A percentile compares a stretch with the other conserved stretches of the same genome.
phyloP scores from a whole-genome alignment of 2,113 vertebrate genomes.

The Monarcha castaneiventris region DNA sequence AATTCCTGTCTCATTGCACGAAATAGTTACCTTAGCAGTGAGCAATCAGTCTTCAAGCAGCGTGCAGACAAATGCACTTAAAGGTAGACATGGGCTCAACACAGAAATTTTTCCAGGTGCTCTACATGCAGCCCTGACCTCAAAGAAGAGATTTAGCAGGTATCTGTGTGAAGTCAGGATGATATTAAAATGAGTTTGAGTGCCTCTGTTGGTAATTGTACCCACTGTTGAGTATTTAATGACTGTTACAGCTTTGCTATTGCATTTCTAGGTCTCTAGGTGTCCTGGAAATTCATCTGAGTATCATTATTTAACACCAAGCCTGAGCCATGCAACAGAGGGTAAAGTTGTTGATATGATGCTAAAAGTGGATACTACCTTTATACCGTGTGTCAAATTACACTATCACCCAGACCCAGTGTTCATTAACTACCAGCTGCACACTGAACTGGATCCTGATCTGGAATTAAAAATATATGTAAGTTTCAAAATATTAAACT shows the following conservation, averaged over 20 bases:
- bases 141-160: background rate
- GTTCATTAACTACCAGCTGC: constrained; percentile 74
- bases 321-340: constrained; percentile 56
- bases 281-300: constrained; percentile 28
- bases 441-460: constrained; percentile 70
- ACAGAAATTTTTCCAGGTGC: background rate
- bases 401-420: constrained; percentile 73
- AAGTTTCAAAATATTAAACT: constrained; percentile 26
- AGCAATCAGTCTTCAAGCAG: constrained; percentile 14
- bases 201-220: constrained; percentile 1
- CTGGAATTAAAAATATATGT: constrained; percentile 79
- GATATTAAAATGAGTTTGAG: background rate
- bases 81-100: background rate
- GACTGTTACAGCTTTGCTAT: background rate
- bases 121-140: background rate
- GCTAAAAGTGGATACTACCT: constrained; percentile 69
- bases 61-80: background rate
- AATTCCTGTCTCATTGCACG: constrained; percentile 15
- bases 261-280: constrained; percentile 62
- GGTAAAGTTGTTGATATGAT: constrained; percentile 58
- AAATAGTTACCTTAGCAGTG: background rate
- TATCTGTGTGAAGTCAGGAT: background rate
- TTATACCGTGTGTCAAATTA: constrained; percentile 65
- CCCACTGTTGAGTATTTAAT: background rate
- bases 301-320: constrained; percentile 71